Evolutionary conservation across 1,140 invertebrate species (phyloP), one percentile per base, ranked within the genome.

Genomic region (Adoxophyes honmai): DNA sequence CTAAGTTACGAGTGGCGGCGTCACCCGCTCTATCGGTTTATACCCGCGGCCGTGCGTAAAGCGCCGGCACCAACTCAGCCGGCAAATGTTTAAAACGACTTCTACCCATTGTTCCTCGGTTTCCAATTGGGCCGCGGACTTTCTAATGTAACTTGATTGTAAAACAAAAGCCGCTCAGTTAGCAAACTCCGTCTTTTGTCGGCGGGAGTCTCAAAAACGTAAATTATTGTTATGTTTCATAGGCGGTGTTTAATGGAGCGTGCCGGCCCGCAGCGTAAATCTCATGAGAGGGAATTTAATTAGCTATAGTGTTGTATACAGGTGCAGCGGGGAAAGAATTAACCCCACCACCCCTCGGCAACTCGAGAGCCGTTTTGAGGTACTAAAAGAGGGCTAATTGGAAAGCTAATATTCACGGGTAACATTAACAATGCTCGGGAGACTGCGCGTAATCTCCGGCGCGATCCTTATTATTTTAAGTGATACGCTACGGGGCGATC

Each of bases 381-480:
- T 68, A 78, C 70, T 79, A 81, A 80, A 81, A 85, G 76, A 78
- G 62, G 68, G 65, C 70, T 83, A 86, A 83, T 86, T 83, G 80
- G 78, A 81, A 83, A 86, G 80, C 80, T 86, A 83, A 86, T 83
- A 83, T 83, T 77, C 72, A 66, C 64, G 68, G 70, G 76, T 83
- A 77, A 77, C 69, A 81, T 86, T 86, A 81, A 86, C 83, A 81
- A 80, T 79, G 68, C 80, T 72, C 74, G 58, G 15, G 67, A 81
- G 80, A 71, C 68, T 75, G 21, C 59, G 57, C 56, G 74, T 80
- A 81, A 73, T 75, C 69, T 67, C 53, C 63, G 57, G 59, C 68
- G 74, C 67, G 72, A 78, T 75, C 73, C 77, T 75, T 78, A 75
- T 80, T 83, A 78, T 74, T 78, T 69, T 79, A 75, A 78, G 66